phyloP scores from a whole-genome alignment of 2,888 invertebrate genomes.

The Fabriciana adippe region DNA sequence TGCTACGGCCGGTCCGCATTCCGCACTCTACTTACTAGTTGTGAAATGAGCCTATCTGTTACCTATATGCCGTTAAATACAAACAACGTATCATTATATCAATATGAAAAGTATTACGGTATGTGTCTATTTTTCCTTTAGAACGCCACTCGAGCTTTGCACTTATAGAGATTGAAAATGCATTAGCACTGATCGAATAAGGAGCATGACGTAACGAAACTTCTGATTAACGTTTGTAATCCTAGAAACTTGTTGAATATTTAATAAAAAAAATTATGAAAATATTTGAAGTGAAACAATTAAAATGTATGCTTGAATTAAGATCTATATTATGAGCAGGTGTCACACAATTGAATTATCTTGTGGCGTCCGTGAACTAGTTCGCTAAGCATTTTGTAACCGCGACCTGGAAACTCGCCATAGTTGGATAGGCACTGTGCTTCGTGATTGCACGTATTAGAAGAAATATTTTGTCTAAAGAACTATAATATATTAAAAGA shows the following conservation, averaged over 20 bases:
- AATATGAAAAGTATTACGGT: constrained; percentile 25
- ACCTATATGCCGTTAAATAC: constrained; percentile 56
- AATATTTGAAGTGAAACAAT: background rate
- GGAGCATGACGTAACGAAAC: constrained; percentile 18
- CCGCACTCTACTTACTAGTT: constrained; percentile 68
- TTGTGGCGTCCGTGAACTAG: constrained; percentile 72
- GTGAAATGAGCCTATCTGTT: constrained; percentile 73
- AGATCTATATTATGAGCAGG: constrained; percentile 42
- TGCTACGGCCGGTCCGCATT: constrained; percentile 67
- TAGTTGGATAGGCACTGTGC: constrained; percentile 47
- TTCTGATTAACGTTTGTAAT: background rate
- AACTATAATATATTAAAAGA: no score
- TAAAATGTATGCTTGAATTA: constrained; percentile 19
- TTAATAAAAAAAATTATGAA: background rate
- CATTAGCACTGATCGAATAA: constrained; percentile 27
- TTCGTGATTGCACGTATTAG: constrained; percentile 22
- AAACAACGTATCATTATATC: constrained; percentile 41
- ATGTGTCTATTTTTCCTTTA: constrained; percentile 20
- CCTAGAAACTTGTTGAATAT: background rate
- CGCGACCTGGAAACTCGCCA: constrained; percentile 66
- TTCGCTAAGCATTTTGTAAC: constrained; percentile 70
- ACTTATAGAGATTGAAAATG: constrained; percentile 23
- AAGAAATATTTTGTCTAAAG: background rate
- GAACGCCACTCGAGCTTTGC: constrained; percentile 10
- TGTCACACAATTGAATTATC: constrained; percentile 69